Base-by-base conservation (phyloP, 2,888 invertebrate species). In the Tiphia femorata region DNA sequence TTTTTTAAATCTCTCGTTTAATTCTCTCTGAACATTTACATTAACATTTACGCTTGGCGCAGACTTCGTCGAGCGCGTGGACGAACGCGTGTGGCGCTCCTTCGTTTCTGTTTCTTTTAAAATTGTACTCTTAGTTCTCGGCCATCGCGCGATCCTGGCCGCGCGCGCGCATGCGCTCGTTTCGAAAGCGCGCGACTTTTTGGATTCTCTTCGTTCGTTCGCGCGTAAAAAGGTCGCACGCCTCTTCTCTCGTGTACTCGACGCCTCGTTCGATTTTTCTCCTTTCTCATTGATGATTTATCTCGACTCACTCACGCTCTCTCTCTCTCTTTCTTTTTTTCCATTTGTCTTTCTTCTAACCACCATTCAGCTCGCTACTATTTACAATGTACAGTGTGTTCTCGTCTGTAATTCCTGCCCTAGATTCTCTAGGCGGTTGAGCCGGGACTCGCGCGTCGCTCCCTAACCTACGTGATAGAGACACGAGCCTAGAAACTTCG, bases 381-480 rank as follows among this genome's bases (percentile, higher is more conserved):
- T 83, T 81, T 83, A 83, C 83, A 83, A 83, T 82, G 76, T 83
- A 82, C 81, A 82, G 71, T 72, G 62, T 73, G 66, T 67, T 69
- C 70, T 67, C 65, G 51, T 76, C 70, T 72, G n/a, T n/a, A n/a
- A n/a, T 75, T 77, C 74, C 72, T 76, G 79, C 73, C 77, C 77
- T 80, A 80, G 75, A 69, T 77, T n/a, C n/a, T n/a, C n/a, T n/a
- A n/a, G n/a, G 61, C 57, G 58, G 49, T 50, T 42, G 42, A 44
- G 33, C 41, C 46, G 52, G 20, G 58, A 58, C 60, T 58, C 59
- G 37, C 50, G 23, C 61, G 58, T 38, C 46, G 59, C 56, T n/a
- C n/a, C n/a, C n/a, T n/a, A n/a, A n/a, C n/a, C n/a, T n/a, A n/a
- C n/a, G n/a, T n/a, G n/a, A n/a, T n/a, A n/a, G n/a, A n/a, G n/a